Evolutionary conservation across 2,113 vertebrate species (phyloP), one percentile per base, ranked within the genome.

Genomic region (Pungitius pungitius): DNA sequence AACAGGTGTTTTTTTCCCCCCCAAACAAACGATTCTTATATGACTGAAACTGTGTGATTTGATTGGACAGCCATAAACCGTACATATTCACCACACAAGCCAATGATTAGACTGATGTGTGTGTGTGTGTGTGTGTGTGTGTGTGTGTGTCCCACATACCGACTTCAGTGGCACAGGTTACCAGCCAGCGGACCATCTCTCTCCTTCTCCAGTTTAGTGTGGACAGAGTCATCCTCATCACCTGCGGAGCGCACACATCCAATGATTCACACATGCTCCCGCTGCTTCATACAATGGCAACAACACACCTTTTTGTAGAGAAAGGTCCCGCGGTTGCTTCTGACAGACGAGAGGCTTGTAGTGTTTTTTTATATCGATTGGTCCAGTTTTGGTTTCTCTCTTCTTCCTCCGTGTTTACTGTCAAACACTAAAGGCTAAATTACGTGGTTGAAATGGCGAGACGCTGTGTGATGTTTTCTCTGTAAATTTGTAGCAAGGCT

Each of bases 121-220:
- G 4, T 14, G 15, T 26, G 27, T 22, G 14, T 47, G 35, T 52
- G n/a, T 30, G 60, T 58, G 55, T 63, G 15, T 18, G 56, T 35
- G 27, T 58, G 56, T 58, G 56, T 58, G 56, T 37, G 26, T 49
- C 30, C 54, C 77, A 96, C 97, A 80, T 92, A 99, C 97, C 97
- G 43, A 99, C 97, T 98, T 99, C 98, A 0, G 98, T 99, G 69
- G 98, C 98, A 0, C 97, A 99, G 0, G 98, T 99, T 82, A 99
- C 98, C 86, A 99, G 91, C 98, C 98, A 99, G 87, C 98, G 96
- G 77, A 99, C 98, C 98, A 99, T 99, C 91, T 99, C 98, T 71
- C 97, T 94, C 73, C 97, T 95, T 71, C 98, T 95, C 98, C 98
- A 99, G 91, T 99, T 99, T 79, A 99, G 95, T 3, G 97, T 99